Evolutionary conservation across 1,140 invertebrate genomes (phyloP), one percentile per base, ranked within the genome.

Genomic region (Drosophila rhopaloa): DNA sequence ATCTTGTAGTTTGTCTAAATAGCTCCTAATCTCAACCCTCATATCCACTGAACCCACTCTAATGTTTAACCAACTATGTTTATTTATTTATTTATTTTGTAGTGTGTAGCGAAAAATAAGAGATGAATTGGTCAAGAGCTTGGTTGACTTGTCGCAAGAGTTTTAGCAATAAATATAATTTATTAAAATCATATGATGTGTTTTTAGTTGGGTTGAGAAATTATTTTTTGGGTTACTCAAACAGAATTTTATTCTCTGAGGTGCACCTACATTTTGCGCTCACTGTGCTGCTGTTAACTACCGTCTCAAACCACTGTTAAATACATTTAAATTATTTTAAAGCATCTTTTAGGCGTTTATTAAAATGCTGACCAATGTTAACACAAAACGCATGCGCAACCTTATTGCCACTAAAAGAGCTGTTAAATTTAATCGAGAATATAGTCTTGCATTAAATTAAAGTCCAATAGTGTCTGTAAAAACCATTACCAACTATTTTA

Each of bases 1-100:
- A 62, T 68, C 63, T 76, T 62, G 83, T 70, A 77, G 58, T 66
- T 48, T 54, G 37, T 71, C 79, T 62, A 79, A 71, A 68, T 79
- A 47, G 56, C 61, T 79, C 74, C 63, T 68, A 75, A 85, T 67
- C 78, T 66, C 73, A 81, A 41, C 19, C 37, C 37, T 44, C 19
- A 27, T 4, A 16, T 16, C 41, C 40, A 24, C 44, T 10, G 27
- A 14, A 10, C 41, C 67, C 51, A 61, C 35, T 62, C 74, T 80
- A 67, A 73, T 80, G 48, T 79, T 76, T 82, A 85, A 88, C 65
- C 74, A 78, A 58, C 56, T 79, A 79, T 66, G 63, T 51, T 62
- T 76, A 86, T 82, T 88, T 83, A 86, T 88, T 86, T 83, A 88
- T 79, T 83, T 86, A 88, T 88, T 71, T 83, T 56, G 84, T 88